Evolutionary conservation across 35 echinoderm and acorn worm genomes (phyloP).

Genomic region (Heliocidaris erythrogramma): DNA sequence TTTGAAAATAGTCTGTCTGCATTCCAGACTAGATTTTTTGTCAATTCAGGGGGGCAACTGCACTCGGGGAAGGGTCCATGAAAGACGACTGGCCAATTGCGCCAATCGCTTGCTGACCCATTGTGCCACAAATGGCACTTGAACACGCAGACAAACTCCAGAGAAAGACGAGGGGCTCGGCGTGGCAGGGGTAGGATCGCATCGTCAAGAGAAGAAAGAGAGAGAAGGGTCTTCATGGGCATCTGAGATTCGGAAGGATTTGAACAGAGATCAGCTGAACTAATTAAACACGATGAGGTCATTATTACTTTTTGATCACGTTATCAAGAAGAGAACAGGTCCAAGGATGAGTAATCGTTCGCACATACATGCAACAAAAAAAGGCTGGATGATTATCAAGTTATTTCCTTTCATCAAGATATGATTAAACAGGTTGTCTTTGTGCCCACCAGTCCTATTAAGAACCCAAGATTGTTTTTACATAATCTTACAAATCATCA

Average conservation of each 20-base stretch:
- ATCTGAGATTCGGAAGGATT: neutral
- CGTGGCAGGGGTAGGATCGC: neutral
- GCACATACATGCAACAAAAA: neutral
- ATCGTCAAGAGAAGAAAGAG: neutral
- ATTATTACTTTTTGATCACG: constrained; percentile 13
- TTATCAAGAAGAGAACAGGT: neutral
- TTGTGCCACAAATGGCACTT: neutral
- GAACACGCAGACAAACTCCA: constrained; percentile 25
- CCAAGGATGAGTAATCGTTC: neutral
- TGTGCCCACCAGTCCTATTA: neutral
- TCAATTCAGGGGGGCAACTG: neutral
- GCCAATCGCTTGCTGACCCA: neutral
- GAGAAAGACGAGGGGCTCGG: neutral
- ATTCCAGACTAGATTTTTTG: neutral
- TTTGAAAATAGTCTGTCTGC: neutral
- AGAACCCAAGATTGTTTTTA: neutral
- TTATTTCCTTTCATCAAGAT: neutral
- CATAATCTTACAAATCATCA: neutral
- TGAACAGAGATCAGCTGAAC: constrained; percentile 10
- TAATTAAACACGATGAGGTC: constrained; percentile 2
- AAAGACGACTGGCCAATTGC: neutral
- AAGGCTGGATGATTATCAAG: neutral
- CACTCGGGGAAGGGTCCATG: neutral
- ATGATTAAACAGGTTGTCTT: neutral
- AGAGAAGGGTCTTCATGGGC: neutral